Evolutionary conservation across 2,888 invertebrate genomes (phyloP), one percentile per base, ranked within the genome.

Genomic region (Drosophila eohydei): DNA sequence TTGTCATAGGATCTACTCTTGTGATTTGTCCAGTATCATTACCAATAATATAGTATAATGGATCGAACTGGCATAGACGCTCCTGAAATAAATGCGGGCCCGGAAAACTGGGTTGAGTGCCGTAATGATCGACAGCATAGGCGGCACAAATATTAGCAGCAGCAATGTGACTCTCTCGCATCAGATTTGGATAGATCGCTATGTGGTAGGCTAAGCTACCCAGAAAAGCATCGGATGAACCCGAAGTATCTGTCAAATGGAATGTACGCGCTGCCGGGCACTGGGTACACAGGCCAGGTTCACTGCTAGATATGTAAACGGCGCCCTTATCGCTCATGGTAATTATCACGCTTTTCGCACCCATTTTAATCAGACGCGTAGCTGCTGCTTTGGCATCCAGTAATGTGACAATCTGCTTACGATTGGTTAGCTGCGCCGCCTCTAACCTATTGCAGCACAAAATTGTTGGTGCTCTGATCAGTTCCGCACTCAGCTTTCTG

Each of bases 381-480:
- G 96, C 93, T 2, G 96, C 97, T 16, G 76, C 74, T 90, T 94
- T 94, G 5, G 96, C 96, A 88, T 96, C 96, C 34, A 78, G 67
- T 50, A 87, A 67, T 4, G 69, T 78, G 2, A 61, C 51, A 14
- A 91, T 71, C 14, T 83, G 55, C 2, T 51, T 46, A 9, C 73
- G 64, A 59, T 94, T 94, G 7, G 95, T 94, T 82, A 96, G 94
- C 61, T 95, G 91, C 57, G 95, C 94, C 12, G 96, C 96, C 93
- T 99, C 98, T 5, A 94, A 94, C 94, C 98, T 98, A 93, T 99
- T 99, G 0, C 98, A 95, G 93, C 98, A 98, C 79, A 99, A 95
- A 86, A 99, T 96, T 73, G 96, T 96, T 66, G 96, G 94, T 14
- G 95, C 90, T 63, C 92, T 91, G 55, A 96, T 93, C 58, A 97